phyloP scores from a whole-genome alignment of 2,113 vertebrate genomes.

The Prunella fulvescens region DNA sequence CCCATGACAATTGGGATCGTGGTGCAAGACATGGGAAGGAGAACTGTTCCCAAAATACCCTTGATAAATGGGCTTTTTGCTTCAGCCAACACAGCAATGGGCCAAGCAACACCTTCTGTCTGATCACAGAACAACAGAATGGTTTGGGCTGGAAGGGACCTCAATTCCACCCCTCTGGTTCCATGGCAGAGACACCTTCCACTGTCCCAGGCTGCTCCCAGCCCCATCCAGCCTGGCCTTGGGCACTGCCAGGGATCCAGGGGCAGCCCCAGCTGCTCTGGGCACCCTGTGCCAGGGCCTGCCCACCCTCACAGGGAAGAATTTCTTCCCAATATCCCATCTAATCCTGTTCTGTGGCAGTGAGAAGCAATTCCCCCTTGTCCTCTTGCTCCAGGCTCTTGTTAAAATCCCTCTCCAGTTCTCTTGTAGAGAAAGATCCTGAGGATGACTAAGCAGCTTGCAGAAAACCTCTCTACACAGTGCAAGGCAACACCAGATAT shows the following conservation, averaged over 20 bases:
- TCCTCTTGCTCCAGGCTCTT: background rate
- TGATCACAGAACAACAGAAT: background rate
- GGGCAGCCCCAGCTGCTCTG: background rate
- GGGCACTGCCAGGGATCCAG: background rate
- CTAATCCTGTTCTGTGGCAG: background rate
- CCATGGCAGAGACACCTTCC: background rate
- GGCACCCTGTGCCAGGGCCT: background rate
- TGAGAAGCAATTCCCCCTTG: background rate
- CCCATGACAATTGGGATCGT: rapidly evolving
- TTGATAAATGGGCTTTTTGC: background rate
- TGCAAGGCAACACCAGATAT: background rate
- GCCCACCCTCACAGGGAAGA: rapidly evolving
- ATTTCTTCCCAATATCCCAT: background rate
- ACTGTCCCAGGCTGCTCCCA: background rate
- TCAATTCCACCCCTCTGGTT: background rate
- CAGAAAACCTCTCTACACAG: background rate
- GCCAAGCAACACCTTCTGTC: background rate
- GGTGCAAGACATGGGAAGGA: background rate
- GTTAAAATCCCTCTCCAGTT: background rate
- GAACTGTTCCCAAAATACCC: background rate
- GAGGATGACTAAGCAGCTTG: background rate
- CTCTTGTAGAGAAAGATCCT: background rate
- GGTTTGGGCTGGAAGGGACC: background rate
- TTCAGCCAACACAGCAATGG: background rate
- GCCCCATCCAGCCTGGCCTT: background rate